These are phyloP conservation scores for Argyra leucocephala DNA, from an alignment of 2,888 invertebrate genomes.

Conservation along the genomic window DNA sequence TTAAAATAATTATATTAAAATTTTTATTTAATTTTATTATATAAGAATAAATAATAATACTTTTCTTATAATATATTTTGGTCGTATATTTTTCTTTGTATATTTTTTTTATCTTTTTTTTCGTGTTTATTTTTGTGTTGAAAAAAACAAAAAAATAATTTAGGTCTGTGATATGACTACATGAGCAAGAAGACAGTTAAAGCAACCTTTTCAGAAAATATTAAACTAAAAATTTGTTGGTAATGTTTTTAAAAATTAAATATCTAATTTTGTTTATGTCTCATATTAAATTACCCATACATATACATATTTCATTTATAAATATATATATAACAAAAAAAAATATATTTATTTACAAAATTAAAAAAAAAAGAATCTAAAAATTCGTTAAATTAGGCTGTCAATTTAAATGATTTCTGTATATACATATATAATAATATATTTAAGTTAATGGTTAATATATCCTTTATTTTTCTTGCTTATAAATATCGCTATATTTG, in stretches of 20 bases:
- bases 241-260: slow-evolving; percentile 18
- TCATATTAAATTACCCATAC: background rate
- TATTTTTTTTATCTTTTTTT: slow-evolving; percentile 17
- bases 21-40: slow-evolving; percentile 8
- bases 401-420: too few species aligned
- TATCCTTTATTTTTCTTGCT: too few species aligned
- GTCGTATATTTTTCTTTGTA: background rate
- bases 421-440: too few species aligned
- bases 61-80: background rate
- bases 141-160: slow-evolving; percentile 10
- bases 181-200: slow-evolving; percentile 23
- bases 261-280: background rate
- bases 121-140: slow-evolving; percentile 20
- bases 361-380: too few species aligned
- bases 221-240: slow-evolving; percentile 25
- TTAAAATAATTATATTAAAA: background rate
- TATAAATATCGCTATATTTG: too few species aligned
- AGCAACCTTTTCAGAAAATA: slow-evolving; percentile 24
- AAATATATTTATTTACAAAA: too few species aligned
- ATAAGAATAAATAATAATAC: slow-evolving; percentile 10
- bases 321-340: too few species aligned
- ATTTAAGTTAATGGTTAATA: too few species aligned
- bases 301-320: too few species aligned
- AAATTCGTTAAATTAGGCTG: too few species aligned
- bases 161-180: slow-evolving; percentile 25